Evolutionary conservation across 37 sponge, comb jelly and placozoan genomes (phyloP), one percentile per base, ranked within the genome.

Genomic region (Eunapius fragilis): DNA sequence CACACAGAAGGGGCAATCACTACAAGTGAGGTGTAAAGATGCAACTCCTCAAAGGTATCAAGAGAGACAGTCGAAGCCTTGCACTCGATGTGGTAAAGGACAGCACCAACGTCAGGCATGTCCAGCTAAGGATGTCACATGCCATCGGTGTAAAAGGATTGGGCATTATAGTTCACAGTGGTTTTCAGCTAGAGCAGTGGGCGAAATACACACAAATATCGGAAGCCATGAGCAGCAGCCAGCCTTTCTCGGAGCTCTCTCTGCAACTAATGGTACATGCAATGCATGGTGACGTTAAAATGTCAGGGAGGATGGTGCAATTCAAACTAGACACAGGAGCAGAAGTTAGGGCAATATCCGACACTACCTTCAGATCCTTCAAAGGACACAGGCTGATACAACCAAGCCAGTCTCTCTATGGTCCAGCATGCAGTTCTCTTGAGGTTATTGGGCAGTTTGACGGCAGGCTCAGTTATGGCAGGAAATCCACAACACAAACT

Each of bases 141-240:
- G 91, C 33, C 71, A 77, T 30, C 71, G 76, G 17, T 90, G 90
- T 45, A 31, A 75, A 10, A 86, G 72, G 68, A 90, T 77, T 49
- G 91, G 86, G 12, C 91, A 90, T 68, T 86, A 76, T 78, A 69
- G 27, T 12, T 70, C 82, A 22, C 86, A 74, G 22, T 83, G 84
- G 28, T 73, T 28, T 47, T 47, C 45, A n/a, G n/a, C n/a, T 28
- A 25, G 49, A 37, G 47, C 31, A 67, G 34, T 83, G 33, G 27
- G 26, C 47, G 37, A 41, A 28, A 26, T 71, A 71, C 30, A 71
- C 72, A 30, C 30, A 71, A 12, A 71, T 30, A 30, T 71, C 72
- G 83, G 58, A 35, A 25, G 27, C 36, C 47, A 45, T 45, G 9
- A 45, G 47, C 47, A 45, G 47, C 47, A 45, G 47, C 47, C 47